Base-by-base conservation (phyloP, 2,113 vertebrate species). In the Trichomycterus rosablanca region DNA sequence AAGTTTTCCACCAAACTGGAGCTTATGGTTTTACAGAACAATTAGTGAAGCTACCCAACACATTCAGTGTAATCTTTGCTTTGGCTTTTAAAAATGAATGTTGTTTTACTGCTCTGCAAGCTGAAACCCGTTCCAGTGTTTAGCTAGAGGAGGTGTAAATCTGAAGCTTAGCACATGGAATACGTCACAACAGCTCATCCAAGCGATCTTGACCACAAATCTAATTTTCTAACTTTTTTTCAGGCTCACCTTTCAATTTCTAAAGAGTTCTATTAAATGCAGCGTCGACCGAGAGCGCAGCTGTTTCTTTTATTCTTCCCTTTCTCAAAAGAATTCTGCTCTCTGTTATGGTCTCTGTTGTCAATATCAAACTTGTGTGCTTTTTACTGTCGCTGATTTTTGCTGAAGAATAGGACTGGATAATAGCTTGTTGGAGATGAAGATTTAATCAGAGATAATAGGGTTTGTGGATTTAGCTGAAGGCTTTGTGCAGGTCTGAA, bases 351-450 rank as follows among this genome's bases (percentile, higher is more conserved):
- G 28, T 26, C 19, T 35, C 34, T 26, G 30, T 59, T 23, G 43
- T 34, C 18, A 35, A 11, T n/a, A n/a, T n/a, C n/a, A n/a, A n/a
- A n/a, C n/a, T 11, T 24, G 3, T 11, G 12, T 59, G 43, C 19
- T 11, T n/a, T n/a, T 48, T 24, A 7, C 4, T 59, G 42, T 34
- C 28, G 6, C 43, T 32, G 56, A 14, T 48, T 60, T 20, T 22
- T 7, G 22, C 11, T 46, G 20, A 40, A 40, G 22, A 28, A 11
- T 8, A 50, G 59, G 28, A 50, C 19, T 26, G 22, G n/a, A 26
- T 50, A 50, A 61, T 50, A 61, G 34, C 59, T 50, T 18, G 22
- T 16, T n/a, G 58, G 22, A 7, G 1, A n/a, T n/a, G n/a, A n/a
- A n/a, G n/a, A n/a, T n/a, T n/a, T n/a, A n/a, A n/a, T n/a, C n/a